These are phyloP conservation scores for Garra rufa DNA, from an alignment of 2,113 vertebrate genomes.

Conservation along the genomic window DNA sequence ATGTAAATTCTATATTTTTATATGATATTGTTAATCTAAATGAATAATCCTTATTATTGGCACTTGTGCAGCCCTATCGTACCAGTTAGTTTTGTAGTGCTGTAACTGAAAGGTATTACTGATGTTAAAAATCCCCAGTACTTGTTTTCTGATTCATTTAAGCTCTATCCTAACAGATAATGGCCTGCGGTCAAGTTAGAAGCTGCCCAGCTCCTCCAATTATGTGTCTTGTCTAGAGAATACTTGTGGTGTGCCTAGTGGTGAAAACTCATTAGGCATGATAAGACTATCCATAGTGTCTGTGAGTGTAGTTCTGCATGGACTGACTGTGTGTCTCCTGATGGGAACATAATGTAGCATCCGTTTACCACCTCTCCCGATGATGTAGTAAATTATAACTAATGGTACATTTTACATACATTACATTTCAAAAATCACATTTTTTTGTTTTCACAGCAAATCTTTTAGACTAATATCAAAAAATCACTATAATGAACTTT, in stretches of 20 bases:
- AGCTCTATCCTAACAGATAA: not conserved
- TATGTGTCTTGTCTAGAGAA: conserved; percentile 22
- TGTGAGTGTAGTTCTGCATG: not conserved
- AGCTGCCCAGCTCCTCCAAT: conserved; percentile 6
- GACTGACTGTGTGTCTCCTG: not conserved
- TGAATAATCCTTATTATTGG: not conserved
- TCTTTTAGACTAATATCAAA: not conserved
- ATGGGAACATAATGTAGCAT: not conserved
- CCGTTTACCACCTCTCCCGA: not conserved
- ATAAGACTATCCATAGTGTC: not conserved
- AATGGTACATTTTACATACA: not conserved
- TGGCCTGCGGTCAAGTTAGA: not conserved
- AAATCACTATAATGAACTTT: too few relatives aligned
- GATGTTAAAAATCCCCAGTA: not conserved
- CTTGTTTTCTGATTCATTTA: not conserved
- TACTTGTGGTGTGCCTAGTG: conserved; percentile 13
- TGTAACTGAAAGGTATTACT: not conserved
- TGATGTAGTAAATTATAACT: not conserved
- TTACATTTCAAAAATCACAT: not conserved
- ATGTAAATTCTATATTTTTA: not conserved
- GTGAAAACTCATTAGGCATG: conserved; percentile 22
- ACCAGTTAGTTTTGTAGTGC: not conserved
- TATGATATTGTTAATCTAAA: not conserved
- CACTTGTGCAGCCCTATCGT: not conserved
- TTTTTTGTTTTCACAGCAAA: not conserved